Evolutionary conservation across 2,113 vertebrate species (phyloP).

Genomic region (Labrus mixtus): DNA sequence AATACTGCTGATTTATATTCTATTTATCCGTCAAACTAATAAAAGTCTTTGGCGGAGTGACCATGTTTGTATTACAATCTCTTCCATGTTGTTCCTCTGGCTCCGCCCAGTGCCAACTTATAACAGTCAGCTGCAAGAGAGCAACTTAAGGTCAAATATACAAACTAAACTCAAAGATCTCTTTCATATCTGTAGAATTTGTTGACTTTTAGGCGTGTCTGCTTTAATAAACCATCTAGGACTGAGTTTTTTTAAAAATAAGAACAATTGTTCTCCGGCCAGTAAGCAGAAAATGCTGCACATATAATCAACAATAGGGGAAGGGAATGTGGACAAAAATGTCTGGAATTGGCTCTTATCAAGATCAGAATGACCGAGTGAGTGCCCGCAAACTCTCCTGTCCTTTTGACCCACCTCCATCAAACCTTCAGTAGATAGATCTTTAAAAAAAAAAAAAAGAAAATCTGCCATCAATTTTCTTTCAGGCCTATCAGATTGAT

Average conservation of each 20-base stretch:
- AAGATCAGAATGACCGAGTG: constrained; percentile 33
- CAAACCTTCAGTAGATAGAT: background rate
- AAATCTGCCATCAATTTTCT: too few relatives aligned
- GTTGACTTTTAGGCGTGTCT: background rate
- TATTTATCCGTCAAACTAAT: too few relatives aligned
- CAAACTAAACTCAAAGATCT: background rate
- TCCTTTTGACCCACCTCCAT: constrained; percentile 23
- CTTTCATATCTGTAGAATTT: too few relatives aligned
- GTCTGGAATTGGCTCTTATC: constrained; percentile 35
- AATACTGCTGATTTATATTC: too few relatives aligned
- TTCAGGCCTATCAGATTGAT: too few relatives aligned
- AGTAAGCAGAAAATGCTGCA: constrained; percentile 44
- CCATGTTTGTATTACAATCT: background rate
- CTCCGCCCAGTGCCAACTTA: constrained; percentile 13
- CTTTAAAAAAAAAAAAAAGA: too few relatives aligned
- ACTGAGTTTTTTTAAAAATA: background rate
- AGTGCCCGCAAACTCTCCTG: constrained; percentile 6
- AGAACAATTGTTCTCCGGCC: background rate
- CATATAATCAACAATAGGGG: constrained; percentile 31
- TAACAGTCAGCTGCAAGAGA: background rate
- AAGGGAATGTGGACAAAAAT: constrained; percentile 36
- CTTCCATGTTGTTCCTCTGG: background rate
- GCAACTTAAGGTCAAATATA: background rate
- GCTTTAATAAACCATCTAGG: background rate
- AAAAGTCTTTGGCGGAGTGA: too few relatives aligned